A percentile compares a stretch with the other conserved stretches of the same genome.
Evolutionary conservation across 2,888 invertebrate species (phyloP).

Genomic region (Drosophila helvetica): DNA sequence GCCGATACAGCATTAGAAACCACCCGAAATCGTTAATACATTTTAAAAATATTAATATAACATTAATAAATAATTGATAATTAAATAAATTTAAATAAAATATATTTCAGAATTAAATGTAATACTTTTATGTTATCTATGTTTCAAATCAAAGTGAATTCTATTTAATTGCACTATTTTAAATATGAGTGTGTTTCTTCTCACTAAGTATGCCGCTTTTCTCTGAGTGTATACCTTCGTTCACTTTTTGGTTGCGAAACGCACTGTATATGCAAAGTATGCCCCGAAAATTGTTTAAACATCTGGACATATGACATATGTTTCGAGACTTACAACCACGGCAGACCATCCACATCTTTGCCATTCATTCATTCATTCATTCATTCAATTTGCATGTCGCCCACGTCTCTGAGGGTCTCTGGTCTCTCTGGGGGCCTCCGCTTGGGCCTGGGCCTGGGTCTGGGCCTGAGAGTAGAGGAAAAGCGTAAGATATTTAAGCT

Average conservation of each 20-base stretch:
- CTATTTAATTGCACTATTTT: neutral
- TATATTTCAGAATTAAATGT: neutral
- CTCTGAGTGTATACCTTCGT: neutral
- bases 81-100: neutral
- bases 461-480: conserved; percentile 18
- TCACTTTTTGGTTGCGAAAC: conserved; percentile 7
- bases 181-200: too few species aligned
- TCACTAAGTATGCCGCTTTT: neutral
- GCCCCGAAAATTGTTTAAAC: conserved; percentile 30
- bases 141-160: too few species aligned
- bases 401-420: conserved; percentile 43
- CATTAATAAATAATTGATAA: neutral
- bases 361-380: conserved; percentile 50
- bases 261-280: conserved; percentile 40
- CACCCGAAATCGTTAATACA: too few species aligned
- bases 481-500: conserved; percentile 53
- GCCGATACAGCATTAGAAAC: neutral
- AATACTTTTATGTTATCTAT: too few species aligned
- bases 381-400: conserved; percentile 63
- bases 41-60: too few species aligned
- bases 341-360: conserved; percentile 10
- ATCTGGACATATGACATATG: conserved; percentile 39
- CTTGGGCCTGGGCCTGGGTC: neutral
- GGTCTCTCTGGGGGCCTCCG: neutral
- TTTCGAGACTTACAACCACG: conserved; percentile 17